Conservation (phyloP, 2,888 invertebrate species). For the Caenorhabditis sp. region DNA sequence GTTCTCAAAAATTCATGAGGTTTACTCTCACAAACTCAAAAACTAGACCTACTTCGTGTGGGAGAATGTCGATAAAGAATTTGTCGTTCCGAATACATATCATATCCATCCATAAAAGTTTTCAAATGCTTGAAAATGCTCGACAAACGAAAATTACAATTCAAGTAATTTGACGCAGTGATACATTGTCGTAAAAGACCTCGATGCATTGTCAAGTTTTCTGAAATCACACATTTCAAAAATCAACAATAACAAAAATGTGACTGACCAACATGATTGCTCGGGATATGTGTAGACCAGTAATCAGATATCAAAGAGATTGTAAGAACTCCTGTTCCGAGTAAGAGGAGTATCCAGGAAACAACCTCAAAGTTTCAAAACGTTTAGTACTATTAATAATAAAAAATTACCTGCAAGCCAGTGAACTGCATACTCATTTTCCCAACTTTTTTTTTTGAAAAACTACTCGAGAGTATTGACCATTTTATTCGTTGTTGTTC, state of each 20-base stretch:
- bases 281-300: slow-evolving; percentile 48
- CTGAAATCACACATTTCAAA: too few species aligned
- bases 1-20: too few species aligned
- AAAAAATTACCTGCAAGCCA: slow-evolving; percentile 34
- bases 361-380: slow-evolving; percentile 40
- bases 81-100: slow-evolving; percentile 34
- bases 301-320: slow-evolving; percentile 41
- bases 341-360: slow-evolving; percentile 42
- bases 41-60: slow-evolving; percentile 24
- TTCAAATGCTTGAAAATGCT: slow-evolving; percentile 40
- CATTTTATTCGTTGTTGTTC: background rate
- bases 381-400: background rate
- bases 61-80: slow-evolving; percentile 41
- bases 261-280: slow-evolving; percentile 38
- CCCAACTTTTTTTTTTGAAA: too few species aligned
- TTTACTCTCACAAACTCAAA: background rate
- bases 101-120: slow-evolving; percentile 38
- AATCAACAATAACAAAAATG: slow-evolving; percentile 12
- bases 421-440: slow-evolving; percentile 45
- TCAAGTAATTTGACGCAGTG: slow-evolving; percentile 29
- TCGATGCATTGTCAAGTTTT: slow-evolving; percentile 42
- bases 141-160: slow-evolving; percentile 42
- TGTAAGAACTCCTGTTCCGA: slow-evolving; percentile 46
- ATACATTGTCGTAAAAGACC: slow-evolving; percentile 49
- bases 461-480: background rate